phyloP scores from a whole-genome alignment of 2,888 invertebrate species.

The Meliscaeva auricollis region DNA sequence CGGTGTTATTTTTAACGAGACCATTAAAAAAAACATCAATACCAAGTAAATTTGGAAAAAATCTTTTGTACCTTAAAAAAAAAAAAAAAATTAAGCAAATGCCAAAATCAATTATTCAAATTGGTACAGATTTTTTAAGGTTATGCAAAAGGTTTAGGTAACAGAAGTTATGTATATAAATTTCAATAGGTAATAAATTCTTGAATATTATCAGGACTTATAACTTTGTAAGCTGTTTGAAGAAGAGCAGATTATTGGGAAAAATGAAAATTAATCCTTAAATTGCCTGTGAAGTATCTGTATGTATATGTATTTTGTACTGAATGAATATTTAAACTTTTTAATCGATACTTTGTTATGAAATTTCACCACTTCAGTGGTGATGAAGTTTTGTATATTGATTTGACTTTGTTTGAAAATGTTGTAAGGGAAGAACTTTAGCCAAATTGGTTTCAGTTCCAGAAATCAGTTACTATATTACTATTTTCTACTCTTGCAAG shows the following conservation, averaged over 20 bases:
- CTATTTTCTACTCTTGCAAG: too few species aligned
- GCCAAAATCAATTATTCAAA: conserved; percentile 17
- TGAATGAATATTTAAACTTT: conserved; percentile 3
- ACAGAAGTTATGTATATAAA: neutral
- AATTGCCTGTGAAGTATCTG: neutral
- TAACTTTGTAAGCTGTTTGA: neutral
- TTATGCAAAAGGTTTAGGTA: neutral
- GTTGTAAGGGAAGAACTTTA: too few species aligned
- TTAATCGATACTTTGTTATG: neutral
- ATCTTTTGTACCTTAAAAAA: too few species aligned
- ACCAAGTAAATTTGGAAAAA: too few species aligned
- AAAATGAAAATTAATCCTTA: neutral
- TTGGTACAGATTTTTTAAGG: neutral
- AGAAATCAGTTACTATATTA: too few species aligned
- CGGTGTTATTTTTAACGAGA: too few species aligned
- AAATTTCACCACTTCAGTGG: neutral
- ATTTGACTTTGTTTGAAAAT: too few species aligned
- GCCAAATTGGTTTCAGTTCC: too few species aligned
- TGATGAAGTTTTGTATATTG: neutral
- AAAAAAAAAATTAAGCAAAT: neutral
- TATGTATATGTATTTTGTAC: neutral
- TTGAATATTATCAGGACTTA: neutral
- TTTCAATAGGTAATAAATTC: conserved; percentile 3
- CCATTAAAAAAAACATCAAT: too few species aligned
- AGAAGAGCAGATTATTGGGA: neutral